Evolutionary conservation across 2,113 vertebrate species (phyloP), one percentile per base, ranked within the genome.

Genomic region (Apus apus): DNA sequence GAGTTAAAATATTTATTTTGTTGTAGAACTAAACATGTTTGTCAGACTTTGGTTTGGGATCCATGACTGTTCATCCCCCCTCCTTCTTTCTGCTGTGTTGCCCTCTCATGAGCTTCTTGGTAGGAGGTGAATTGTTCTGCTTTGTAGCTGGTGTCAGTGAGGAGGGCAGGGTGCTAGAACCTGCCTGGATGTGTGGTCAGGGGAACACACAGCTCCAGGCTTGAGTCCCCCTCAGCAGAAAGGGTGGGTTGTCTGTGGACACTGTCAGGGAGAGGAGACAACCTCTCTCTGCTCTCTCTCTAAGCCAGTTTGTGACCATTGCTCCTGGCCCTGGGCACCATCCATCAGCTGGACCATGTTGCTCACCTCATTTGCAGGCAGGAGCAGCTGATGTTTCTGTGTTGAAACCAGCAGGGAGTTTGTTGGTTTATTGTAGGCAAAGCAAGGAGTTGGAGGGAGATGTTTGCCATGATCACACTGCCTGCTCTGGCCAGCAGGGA

Each of bases 1-100:
- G 81, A 87, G 64, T 75, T 58, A 11, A 86, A 91, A 26, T 96
- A 87, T 95, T 95, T 96, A 87, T 96, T 95, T 91, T 81, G 73
- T 21, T 40, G 73, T 77, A 87, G 81, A 80, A 87, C 77, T 93
- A 83, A 91, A 93, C 23, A 13, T 1, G 13, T 83, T 71, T 72
- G 45, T 80, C 81, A 36, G 77, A 65, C 45, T 80, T 67, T 23
- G 20, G 13, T 71, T 53, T 11, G 79, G 62, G 67, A 43, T 45
- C n/a, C 29, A 53, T 40, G 86, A 48, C 46, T 73, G 21, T 23
- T 60, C n/a, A 32, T 19, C 2, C 13, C 20, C 8, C 25, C 23
- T 25, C 23, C 51, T 32, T 10, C 51, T 53, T 50, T 45, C 29
- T 32, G 30, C 61, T 26, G 20, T 11, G 60, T 64, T 86, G 58